Base-by-base conservation (phyloP, 1,140 invertebrate genomes). In the Arion vulgaris region DNA sequence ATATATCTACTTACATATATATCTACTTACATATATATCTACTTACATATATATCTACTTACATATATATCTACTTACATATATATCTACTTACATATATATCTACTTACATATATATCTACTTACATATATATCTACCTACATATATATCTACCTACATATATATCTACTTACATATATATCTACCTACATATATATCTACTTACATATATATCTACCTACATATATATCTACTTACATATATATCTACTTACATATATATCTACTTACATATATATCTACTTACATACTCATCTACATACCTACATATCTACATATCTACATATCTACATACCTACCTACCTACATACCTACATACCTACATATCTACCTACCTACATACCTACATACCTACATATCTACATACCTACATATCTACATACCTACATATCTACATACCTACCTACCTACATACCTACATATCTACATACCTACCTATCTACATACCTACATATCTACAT, bases 381-480 rank as follows among this genome's bases (percentile, higher is more conserved):
- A n/a, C 23, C 53, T 57, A n/a, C n/a, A n/a, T n/a, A n/a, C n/a
- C n/a, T n/a, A n/a, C n/a, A n/a, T 72, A 72, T 41, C 71, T 72
- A 72, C 23, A 36, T 72, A 72, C 23, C 71, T 72, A 72, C 23
- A 36, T 72, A 72, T 41, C 71, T 72, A 72, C 11, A 36, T 72
- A 72, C 23, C 71, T 72, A 72, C 23, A 36, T 72, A 72, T 72
- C 71, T 66, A 34, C 32, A n/a, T 66, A 34, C 23, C 53, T 57
- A n/a, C 23, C 53, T 57, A n/a, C 23, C 53, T 57, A n/a, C n/a
- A n/a, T n/a, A n/a, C n/a, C n/a, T n/a, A n/a, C n/a, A n/a, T 72
- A 72, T 41, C 71, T 72, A 72, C 23, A 36, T 72, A 72, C 23
- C 71, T 72, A 72, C 23, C 71, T 72, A 72, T 41, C 71, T 72